These are phyloP conservation scores for Lamellibrachia columna DNA, from an alignment of 2,888 invertebrate genomes.

Conservation along the genomic window DNA sequence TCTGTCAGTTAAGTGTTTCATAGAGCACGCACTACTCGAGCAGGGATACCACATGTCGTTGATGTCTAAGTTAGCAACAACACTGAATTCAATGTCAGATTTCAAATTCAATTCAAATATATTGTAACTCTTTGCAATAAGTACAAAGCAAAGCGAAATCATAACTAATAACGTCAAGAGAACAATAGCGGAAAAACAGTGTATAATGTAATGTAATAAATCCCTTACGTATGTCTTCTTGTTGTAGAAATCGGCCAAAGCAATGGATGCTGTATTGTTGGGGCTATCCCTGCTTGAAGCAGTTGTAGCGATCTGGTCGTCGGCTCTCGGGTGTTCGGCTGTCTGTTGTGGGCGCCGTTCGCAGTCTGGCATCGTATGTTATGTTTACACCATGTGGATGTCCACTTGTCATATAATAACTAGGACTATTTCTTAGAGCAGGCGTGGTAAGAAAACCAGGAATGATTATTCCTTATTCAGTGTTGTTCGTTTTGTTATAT, in stretches of 20 bases:
- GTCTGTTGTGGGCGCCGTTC: not conserved
- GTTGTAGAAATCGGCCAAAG: not conserved
- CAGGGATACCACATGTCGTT: not conserved
- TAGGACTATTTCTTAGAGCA: not conserved
- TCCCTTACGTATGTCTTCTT: not conserved
- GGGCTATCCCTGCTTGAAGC: conserved; percentile 13
- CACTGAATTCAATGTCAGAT: not conserved
- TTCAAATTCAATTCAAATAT: too few relatives aligned
- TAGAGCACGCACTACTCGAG: not conserved
- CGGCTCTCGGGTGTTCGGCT: conserved; percentile 17
- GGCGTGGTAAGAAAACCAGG: not conserved
- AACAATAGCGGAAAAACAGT: too few relatives aligned
- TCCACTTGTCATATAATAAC: too few relatives aligned
- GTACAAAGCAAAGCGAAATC: too few relatives aligned
- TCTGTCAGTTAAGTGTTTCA: not conserved
- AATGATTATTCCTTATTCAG: not conserved
- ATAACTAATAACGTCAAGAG: too few relatives aligned
- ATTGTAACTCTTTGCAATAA: too few relatives aligned
- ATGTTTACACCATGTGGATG: too few relatives aligned
- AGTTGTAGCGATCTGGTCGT: conserved; percentile 14
- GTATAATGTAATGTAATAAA: too few relatives aligned
- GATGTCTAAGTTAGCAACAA: not conserved
- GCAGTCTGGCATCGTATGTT: not conserved
- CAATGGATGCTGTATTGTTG: conserved; percentile 8
- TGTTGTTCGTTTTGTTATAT: not conserved